Base-by-base conservation (phyloP, 1,140 invertebrate species). In the Bombus confusus region DNA sequence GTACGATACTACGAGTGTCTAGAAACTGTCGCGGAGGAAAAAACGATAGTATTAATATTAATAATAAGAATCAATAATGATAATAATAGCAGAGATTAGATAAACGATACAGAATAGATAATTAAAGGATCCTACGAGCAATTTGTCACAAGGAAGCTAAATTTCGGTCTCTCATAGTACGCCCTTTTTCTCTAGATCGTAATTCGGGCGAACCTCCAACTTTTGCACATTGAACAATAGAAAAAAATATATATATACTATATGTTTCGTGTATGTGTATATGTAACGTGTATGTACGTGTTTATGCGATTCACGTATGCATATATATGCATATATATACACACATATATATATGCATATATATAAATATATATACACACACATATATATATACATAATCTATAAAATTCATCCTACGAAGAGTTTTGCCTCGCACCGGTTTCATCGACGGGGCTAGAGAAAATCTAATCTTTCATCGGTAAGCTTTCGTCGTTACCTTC, bases 1-100 rank as follows among this genome's bases (percentile, higher is more conserved):
- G 89, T 92, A 91, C 86, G 88, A 79, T 92, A 91, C 92, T 92
- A 93, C 79, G 89, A 91, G 72, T 84, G 80, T 79, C 73, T 83
- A 77, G 18, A 69, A 83, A 88, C 52, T 68, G 72, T 80, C 68
- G 52, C 83, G 83, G 34, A 69, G 64, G 37, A 84, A 86, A 90
- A 77, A 77, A 88, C 76, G 87, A 59, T 77, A 81, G 47, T 52
- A 72, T 39, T 86, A 59, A 43, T 76, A 31, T 52, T 74, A 25
- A 39, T 69, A 39, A 39, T 69, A 37, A 13, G 39, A 28, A 28
- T 69, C 43, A 22, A 31, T 43, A 22, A 47, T 41, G 10, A 31
- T 34, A 39, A 69, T 57, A 57, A 57, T 25, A 57, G 57, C 57
- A 12, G 37, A 15, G 8, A 9, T 34, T 83, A 62, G 25, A 77